A percentile compares a stretch with the other conserved stretches of the same genome.
These are phyloP conservation scores for Saxidomus purpurata DNA, from an alignment of 1,140 invertebrate genomes.

Conservation along the genomic window DNA sequence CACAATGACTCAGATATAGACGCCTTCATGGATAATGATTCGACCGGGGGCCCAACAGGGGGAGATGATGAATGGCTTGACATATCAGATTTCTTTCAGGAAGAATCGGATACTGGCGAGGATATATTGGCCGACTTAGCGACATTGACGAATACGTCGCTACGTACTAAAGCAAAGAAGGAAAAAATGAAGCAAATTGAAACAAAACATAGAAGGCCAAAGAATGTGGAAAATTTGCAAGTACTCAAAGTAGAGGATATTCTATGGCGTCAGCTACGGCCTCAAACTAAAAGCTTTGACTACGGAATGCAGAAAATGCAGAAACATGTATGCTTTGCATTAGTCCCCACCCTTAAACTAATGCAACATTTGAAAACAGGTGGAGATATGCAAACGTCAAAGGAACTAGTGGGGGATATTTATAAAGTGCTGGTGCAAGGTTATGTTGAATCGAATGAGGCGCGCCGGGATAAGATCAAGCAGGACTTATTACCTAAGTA, in stretches of 20 bases:
- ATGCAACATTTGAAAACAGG: no score
- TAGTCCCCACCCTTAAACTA: no score
- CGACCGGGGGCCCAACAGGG: neutral
- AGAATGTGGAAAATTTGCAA: constrained; percentile 2
- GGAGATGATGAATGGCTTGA: neutral
- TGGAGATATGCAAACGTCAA: neutral
- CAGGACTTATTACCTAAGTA: neutral
- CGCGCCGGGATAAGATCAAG: neutral
- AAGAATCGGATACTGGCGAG: no score
- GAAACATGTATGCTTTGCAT: no score
- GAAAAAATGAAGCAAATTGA: neutral
- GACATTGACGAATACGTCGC: neutral
- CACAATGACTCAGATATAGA: no score
- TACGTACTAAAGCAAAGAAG: neutral
- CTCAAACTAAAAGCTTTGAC: constrained; percentile 1
- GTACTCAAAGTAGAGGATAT: neutral
- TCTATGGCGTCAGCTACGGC: no score
- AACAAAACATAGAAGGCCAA: neutral
- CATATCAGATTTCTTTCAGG: neutral
- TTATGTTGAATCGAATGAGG: no score
- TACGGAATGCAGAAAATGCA: constrained; percentile 1
- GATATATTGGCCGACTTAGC: neutral
- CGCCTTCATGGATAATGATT: neutral
- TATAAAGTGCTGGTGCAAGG: no score
- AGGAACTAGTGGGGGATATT: neutral